Conservation (phyloP, 2,797 vertebrate species). For the Trichosurus vulpecula region DNA sequence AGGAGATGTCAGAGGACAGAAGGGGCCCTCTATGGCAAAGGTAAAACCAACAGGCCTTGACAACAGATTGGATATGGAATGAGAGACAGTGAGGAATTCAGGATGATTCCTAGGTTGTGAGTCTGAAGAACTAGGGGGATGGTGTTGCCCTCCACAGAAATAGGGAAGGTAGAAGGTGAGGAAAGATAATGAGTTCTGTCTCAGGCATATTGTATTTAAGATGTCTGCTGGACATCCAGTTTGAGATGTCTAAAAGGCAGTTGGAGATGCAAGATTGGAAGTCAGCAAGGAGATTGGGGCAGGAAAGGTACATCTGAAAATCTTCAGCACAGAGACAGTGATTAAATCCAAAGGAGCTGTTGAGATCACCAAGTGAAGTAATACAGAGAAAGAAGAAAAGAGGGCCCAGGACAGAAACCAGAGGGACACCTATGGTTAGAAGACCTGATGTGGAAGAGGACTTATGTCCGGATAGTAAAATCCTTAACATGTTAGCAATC, state of each 20-base stretch:
- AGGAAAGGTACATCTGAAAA: no score
- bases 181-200: background rate
- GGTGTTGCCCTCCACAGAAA: background rate
- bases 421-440: background rate
- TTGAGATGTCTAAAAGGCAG: background rate
- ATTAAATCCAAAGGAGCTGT: no score
- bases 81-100: no score
- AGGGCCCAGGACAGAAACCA: background rate
- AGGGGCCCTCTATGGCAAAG: no score
- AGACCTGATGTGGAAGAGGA: background rate
- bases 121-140: background rate
- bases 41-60: no score
- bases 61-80: no score
- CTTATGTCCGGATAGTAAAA: background rate
- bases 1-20: no score
- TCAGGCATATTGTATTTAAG: background rate
- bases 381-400: no score
- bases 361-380: no score
- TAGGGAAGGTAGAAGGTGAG: background rate
- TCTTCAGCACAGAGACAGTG: no score
- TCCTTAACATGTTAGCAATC: background rate
- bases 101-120: no score
- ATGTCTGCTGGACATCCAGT: background rate
- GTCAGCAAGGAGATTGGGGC: background rate
- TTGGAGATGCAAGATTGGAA: background rate